These are phyloP conservation scores for Fregata magnificens DNA, from an alignment of 2,113 vertebrate species.

Conservation along the genomic window DNA sequence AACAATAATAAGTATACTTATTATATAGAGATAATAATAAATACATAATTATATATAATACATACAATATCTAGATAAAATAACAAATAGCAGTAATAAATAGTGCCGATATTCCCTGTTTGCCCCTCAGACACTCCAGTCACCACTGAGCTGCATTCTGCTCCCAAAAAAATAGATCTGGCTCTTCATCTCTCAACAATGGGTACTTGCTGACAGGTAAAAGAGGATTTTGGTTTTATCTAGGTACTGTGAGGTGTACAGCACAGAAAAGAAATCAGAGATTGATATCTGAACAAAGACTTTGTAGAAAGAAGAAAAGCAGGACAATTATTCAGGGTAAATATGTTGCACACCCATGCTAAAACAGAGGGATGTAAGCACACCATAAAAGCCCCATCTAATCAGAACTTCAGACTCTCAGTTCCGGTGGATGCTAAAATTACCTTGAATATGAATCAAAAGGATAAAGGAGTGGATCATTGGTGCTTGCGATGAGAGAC, in stretches of 20 bases:
- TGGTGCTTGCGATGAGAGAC: neutral
- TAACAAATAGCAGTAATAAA: neutral
- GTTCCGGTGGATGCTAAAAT: neutral
- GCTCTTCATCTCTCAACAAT: slow-evolving; percentile 1
- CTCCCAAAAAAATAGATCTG: neutral
- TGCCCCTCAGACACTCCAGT: neutral
- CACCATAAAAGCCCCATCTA: neutral
- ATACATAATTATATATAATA: neutral
- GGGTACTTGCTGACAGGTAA: neutral
- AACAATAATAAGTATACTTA: neutral
- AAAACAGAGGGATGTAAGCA: neutral
- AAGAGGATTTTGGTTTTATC: slow-evolving; percentile 13
- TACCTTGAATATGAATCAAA: slow-evolving; percentile 1
- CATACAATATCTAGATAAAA: neutral
- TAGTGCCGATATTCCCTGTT: neutral
- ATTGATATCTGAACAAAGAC: neutral
- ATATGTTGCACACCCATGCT: neutral
- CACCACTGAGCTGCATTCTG: neutral
- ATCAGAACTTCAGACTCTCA: neutral
- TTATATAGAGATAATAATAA: neutral
- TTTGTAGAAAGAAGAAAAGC: neutral
- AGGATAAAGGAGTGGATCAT: neutral
- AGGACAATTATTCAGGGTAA: slow-evolving; percentile 8
- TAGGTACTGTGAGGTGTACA: neutral
- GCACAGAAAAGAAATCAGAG: neutral